Percentiles rank a stretch among this genome's conserved stretches.
These are phyloP conservation scores for Ailuropoda melanoleuca DNA, from an alignment of 2,113 vertebrate species.

Conservation along the genomic window DNA sequence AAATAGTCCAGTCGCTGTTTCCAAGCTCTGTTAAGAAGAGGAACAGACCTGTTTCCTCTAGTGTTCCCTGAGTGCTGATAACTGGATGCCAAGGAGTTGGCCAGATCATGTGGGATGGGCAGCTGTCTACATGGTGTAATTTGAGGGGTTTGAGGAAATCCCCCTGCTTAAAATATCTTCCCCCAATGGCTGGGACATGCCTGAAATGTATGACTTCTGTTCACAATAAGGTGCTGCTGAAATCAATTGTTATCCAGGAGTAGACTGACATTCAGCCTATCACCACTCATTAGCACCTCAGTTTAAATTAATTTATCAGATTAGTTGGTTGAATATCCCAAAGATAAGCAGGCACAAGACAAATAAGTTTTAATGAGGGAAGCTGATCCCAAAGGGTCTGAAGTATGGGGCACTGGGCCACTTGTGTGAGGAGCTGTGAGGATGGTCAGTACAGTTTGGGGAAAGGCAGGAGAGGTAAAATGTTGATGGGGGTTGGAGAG, in stretches of 20 bases:
- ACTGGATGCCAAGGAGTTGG: neutral
- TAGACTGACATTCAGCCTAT: neutral
- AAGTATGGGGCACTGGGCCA: neutral
- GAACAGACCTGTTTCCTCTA: constrained; percentile 36
- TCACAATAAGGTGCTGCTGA: neutral
- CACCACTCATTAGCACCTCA: neutral
- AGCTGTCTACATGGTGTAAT: constrained; percentile 71
- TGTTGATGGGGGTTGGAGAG: neutral
- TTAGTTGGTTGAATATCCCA: neutral
- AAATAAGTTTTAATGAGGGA: neutral
- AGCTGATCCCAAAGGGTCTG: neutral
- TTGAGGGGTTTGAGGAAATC: constrained; percentile 73
- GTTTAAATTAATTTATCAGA: neutral
- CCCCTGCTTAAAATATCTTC: constrained; percentile 73
- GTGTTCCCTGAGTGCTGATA: neutral
- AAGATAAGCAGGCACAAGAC: neutral
- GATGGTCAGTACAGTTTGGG: neutral
- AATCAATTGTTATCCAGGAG: neutral
- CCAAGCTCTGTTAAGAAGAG: neutral
- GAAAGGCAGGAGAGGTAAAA: neutral
- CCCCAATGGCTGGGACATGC: neutral
- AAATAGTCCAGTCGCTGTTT: neutral
- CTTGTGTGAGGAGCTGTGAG: neutral
- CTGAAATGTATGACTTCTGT: neutral
- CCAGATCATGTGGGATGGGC: constrained; percentile 55